Percentiles rank a stretch among this genome's conserved stretches.
phyloP scores from a whole-genome alignment of 2,888 invertebrate genomes.

The Caenorhabditis macrosperma region DNA sequence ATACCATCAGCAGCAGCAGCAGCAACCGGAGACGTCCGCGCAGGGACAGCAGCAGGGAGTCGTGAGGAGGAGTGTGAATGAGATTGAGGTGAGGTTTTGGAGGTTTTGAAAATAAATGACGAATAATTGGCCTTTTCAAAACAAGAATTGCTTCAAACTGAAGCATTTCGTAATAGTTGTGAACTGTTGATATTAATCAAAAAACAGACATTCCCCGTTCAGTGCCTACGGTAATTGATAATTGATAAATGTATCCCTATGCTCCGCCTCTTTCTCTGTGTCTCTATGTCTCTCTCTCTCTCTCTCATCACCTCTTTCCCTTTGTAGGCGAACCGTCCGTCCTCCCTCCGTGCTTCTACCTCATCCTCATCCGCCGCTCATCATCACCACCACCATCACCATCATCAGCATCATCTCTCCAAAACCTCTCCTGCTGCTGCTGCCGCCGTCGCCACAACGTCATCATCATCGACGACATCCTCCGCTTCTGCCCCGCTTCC shows the following conservation, averaged over 20 bases:
- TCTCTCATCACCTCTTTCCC: not conserved
- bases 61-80: constrained; percentile 31
- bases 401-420: constrained; percentile 27
- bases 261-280: not conserved
- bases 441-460: too few relatives aligned
- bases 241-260: too few relatives aligned
- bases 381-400: not conserved
- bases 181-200: too few relatives aligned
- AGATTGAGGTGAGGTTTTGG: constrained; percentile 52
- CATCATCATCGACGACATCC: constrained; percentile 8
- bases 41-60: constrained; percentile 8
- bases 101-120: too few relatives aligned
- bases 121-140: too few relatives aligned
- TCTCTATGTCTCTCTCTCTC: not conserved
- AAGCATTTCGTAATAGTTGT: too few relatives aligned
- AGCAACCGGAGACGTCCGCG: constrained; percentile 1
- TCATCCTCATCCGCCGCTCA: not conserved
- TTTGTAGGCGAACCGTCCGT: constrained; percentile 60
- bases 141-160: too few relatives aligned
- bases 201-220: too few relatives aligned
- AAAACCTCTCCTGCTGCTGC: too few relatives aligned
- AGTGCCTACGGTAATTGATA: too few relatives aligned
- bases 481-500: constrained; percentile 25
- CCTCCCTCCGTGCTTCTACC: constrained; percentile 56
- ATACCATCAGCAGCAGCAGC: not conserved